A percentile compares a stretch with the other conserved stretches of the same genome.
These are phyloP conservation scores for Phoenoteleia sp. DNA, from an alignment of 2,888 invertebrate species.

Conservation along the genomic window DNA sequence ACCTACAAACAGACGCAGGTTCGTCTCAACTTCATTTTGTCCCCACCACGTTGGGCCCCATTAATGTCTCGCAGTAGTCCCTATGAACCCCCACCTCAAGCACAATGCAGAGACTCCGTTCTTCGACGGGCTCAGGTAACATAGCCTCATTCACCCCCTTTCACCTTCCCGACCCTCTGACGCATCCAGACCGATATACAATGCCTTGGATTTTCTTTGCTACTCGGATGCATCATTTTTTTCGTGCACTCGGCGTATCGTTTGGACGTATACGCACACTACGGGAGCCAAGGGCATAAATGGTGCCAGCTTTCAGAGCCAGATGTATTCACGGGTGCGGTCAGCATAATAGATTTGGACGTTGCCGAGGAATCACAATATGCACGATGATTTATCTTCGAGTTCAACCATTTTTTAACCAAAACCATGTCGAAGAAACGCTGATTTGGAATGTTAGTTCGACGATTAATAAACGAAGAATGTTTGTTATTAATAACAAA, in stretches of 20 bases:
- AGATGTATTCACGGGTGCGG: constrained; percentile 62
- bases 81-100: constrained; percentile 43
- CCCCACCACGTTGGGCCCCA: constrained; percentile 28
- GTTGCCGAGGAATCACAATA: constrained; percentile 36
- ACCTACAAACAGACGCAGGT: constrained; percentile 77
- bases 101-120: constrained; percentile 47
- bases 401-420: constrained; percentile 23
- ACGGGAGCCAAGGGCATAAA: constrained; percentile 40
- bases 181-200: constrained; percentile 69
- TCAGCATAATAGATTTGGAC: constrained; percentile 43
- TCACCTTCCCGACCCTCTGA: constrained; percentile 60
- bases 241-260: constrained; percentile 66
- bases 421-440: no score
- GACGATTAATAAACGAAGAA: no score
- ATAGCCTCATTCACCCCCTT: constrained; percentile 55
- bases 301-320: constrained; percentile 54
- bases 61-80: constrained; percentile 43
- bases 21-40: constrained; percentile 52
- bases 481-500: no score
- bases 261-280: constrained; percentile 50
- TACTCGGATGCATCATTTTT: constrained; percentile 70
- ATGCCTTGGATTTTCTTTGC: constrained; percentile 67
- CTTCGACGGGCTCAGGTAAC: constrained; percentile 55
- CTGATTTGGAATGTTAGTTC: no score
- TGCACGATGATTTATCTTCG: constrained; percentile 49